Base-by-base conservation (phyloP, 1,140 invertebrate species). In the Caenorhabditis latens region DNA sequence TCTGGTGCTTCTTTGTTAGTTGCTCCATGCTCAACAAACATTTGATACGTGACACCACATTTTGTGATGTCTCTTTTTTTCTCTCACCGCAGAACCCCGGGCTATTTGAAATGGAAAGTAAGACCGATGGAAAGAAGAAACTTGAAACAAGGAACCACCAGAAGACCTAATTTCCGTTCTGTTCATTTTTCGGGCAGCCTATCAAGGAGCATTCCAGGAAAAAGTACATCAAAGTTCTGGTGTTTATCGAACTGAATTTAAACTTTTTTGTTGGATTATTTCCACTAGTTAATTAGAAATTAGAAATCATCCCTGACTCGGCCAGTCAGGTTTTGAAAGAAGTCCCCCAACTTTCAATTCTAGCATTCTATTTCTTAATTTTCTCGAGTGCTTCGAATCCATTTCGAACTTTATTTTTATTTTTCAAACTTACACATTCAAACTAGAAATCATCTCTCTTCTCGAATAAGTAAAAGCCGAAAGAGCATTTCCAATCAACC, bases 391-490 rank as follows among this genome's bases (percentile, higher is more conserved):
- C 32, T 32, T 32, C 32, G 32, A 32, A 32, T 32, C 32, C 32
- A 32, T 32, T 32, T 2, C 32, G 2, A 32, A 1, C 2, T 32
- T 32, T 32, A 32, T 32, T 32, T 0, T 32, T 32, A 1, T 32
- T 1, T 32, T 32, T 32, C 32, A 32, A 40, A 85, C 83, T 71
- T 24, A 88, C 87, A 84, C 53, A 55, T 89, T 89, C 21, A 89
- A 40, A 57, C 75, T 84, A 13, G 89, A 89, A 42, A 58, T 79
- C 89, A 89, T 89, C 46, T 84, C 83, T 57, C 83, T 82, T n/a
- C 89, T 40, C 19, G 89, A 89, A 83, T 89, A 90, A 13, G 89
- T 87, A 87, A 90, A 90, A n/a, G 89, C 87, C 32, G 89, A 90
- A 40, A 90, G 67, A 40, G 86, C 46, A 83, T 90, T 86, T 24